Evolutionary conservation across 2,113 vertebrate species (phyloP), one percentile per base, ranked within the genome.

Genomic region (Eulemur rufifrons): DNA sequence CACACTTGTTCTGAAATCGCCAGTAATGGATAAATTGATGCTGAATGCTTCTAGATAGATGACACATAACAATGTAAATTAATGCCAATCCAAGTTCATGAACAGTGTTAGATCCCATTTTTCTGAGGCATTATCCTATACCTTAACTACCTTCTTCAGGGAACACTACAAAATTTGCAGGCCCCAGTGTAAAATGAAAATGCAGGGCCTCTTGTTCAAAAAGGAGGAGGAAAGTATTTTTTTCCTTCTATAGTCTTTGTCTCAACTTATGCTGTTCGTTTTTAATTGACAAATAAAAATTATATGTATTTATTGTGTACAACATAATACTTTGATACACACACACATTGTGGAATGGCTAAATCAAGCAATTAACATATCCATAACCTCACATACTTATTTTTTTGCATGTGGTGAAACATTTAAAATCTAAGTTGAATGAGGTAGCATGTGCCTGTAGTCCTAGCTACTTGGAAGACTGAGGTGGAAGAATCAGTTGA

Each of bases 21-120:
- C 37, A 92, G n/a, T 63, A 95, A 95, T 2, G 1, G n/a, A 68
- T 87, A 91, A 89, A 92, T 27, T 84, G 45, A 92, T 92, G 39
- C 29, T 54, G 37, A 92, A 81, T 76, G 29, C 29, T 85, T 91
- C 85, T 66, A 76, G 2, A 84, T 23, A 94, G 61, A 93, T 83
- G 52, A 77, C 61, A 91, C 59, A 76, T 39, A 54, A 68, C n/a
- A 56, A 59, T 68, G 66, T 66, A 95, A 95, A 91, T 93, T 73
- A 91, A 42, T 32, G 32, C 13, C 82, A 88, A 32, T 50, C 54
- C 91, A 97, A 93, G 77, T 71, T 90, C 77, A 81, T 39, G 59
- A 92, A 68, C 45, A 45, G 15, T 93, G 59, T 47, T 95, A 90
- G 56, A 92, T 84, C 84, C 17, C n/a, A 77, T 91, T 97, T 18